These are phyloP conservation scores for Sebastes steindachneri DNA, from an alignment of 2,797 vertebrate genomes.

Conservation along the genomic window DNA sequence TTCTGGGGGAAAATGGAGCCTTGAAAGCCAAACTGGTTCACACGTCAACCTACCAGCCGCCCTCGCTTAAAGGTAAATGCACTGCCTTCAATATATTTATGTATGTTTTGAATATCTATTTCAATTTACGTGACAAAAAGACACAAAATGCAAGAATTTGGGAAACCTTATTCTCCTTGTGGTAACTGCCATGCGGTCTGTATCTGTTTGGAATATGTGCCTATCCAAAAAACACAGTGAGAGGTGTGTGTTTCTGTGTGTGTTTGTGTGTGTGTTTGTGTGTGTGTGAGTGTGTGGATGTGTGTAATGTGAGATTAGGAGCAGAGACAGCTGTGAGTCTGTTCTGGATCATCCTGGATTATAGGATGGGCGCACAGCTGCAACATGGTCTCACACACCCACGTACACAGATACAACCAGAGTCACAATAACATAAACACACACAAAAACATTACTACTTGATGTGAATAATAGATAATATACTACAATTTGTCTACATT, in stretches of 20 bases:
- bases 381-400: constrained; percentile 47
- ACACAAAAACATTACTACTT: constrained; percentile 6
- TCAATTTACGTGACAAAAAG: constrained; percentile 4
- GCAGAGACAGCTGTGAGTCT: constrained; percentile 75
- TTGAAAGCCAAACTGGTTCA: constrained; percentile 89
- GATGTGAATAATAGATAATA: background rate
- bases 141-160: constrained; percentile 15
- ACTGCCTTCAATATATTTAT: background rate
- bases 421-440: constrained; percentile 18
- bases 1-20: constrained; percentile 87
- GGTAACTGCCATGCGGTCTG: constrained; percentile 37
- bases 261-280: constrained; percentile 14
- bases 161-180: constrained; percentile 22
- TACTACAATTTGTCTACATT: background rate
- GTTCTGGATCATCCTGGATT: constrained; percentile 81
- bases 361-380: constrained; percentile 65
- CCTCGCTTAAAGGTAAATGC: constrained; percentile 91
- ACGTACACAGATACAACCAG: background rate
- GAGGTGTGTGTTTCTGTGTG: constrained; percentile 20
- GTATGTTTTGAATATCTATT: background rate
- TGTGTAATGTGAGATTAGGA: constrained; percentile 70
- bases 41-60: constrained; percentile 89
- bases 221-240: constrained; percentile 43
- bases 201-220: constrained; percentile 45
- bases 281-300: background rate